phyloP scores from a whole-genome alignment of 2,888 invertebrate genomes.

The Hesperia comma region DNA sequence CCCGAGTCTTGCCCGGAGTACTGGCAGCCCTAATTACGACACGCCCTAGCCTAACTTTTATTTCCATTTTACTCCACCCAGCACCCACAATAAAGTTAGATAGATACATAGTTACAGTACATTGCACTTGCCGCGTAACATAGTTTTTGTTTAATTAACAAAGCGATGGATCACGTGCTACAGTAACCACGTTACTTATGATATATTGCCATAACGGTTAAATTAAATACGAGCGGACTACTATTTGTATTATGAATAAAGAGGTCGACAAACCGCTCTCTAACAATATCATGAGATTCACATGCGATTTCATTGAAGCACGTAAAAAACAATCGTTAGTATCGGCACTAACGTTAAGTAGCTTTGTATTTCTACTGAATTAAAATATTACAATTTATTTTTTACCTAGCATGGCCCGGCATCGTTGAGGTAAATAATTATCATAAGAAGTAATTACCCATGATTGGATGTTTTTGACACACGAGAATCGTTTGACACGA shows the following conservation, averaged over 20 bases:
- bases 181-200: constrained; percentile 10
- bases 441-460: too few species aligned
- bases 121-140: not conserved
- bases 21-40: not conserved
- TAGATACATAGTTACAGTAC: not conserved
- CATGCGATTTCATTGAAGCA: constrained; percentile 13
- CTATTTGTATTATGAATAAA: not conserved
- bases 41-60: not conserved
- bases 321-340: not conserved
- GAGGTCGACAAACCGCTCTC: constrained; percentile 20
- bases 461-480: too few species aligned
- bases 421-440: too few species aligned
- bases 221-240: not conserved
- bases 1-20: too few species aligned
- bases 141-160: constrained; percentile 21
- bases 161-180: constrained; percentile 22
- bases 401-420: too few species aligned
- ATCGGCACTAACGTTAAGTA: not conserved
- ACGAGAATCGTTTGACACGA: too few species aligned
- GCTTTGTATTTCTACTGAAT: not conserved
- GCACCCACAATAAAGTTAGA: not conserved
- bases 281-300: constrained; percentile 13
- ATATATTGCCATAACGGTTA: constrained; percentile 5
- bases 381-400: too few species aligned
- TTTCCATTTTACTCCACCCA: constrained; percentile 2